Conservation (phyloP, 2,113 vertebrate genomes). For the Probosciger aterrimus region DNA sequence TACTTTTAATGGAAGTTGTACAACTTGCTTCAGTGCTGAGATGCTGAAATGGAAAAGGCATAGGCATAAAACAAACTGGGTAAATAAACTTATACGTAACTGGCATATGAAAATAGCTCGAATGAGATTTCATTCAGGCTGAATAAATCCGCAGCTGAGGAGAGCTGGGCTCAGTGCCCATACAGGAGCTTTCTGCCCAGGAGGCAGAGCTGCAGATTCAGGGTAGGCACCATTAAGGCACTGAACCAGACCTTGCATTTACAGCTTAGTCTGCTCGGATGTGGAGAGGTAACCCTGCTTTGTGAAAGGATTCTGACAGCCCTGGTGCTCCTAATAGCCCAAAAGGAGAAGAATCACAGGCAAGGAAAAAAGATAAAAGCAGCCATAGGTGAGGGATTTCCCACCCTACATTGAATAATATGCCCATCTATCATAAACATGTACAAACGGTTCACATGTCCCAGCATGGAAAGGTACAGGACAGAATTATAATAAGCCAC, state of each 20-base stretch:
- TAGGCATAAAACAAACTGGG: background rate
- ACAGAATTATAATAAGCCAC: background rate
- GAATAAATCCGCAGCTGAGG: background rate
- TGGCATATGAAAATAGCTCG: background rate
- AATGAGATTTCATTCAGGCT: background rate
- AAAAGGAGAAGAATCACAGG: background rate
- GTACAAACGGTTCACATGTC: background rate
- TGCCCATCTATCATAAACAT: background rate
- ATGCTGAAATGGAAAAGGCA: background rate
- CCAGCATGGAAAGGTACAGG: background rate
- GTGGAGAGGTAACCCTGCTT: background rate
- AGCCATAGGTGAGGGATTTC: background rate
- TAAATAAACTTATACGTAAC: background rate
- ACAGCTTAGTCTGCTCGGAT: background rate
- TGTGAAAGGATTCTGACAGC: background rate
- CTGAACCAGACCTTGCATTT: background rate
- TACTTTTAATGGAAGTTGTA: background rate
- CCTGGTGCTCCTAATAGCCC: background rate
- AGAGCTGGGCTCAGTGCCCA: background rate
- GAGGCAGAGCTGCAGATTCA: background rate
- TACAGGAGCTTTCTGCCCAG: background rate
- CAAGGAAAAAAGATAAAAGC: background rate
- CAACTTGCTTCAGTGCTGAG: background rate
- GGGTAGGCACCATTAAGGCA: background rate
- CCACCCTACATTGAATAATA: background rate